A percentile compares a stretch with the other conserved stretches of the same genome.
phyloP scores from a whole-genome alignment of 92 coral and sea anemone genomes.

The Zoanthus sansibaricus region DNA sequence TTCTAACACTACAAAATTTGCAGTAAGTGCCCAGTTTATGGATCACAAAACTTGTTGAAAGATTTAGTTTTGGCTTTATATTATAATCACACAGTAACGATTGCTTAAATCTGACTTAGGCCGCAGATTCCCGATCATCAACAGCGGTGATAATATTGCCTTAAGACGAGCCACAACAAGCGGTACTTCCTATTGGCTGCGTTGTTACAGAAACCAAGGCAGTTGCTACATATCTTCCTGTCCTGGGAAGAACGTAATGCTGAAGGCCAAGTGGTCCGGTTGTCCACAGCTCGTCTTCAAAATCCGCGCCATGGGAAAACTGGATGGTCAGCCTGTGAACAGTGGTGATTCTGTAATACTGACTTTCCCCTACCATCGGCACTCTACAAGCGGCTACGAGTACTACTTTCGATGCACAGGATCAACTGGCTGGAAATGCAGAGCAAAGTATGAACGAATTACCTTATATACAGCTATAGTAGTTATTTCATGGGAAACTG shows the following conservation, averaged over 20 bases:
- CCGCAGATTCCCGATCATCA: conserved; percentile 59
- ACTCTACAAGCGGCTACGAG: conserved; percentile 2
- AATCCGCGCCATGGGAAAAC: conserved; percentile 71
- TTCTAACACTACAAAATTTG: no score
- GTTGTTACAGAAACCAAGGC: conserved; percentile 24
- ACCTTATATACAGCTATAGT: no score
- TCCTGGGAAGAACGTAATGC: conserved; percentile 49
- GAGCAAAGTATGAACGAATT: not conserved
- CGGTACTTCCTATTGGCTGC: conserved; percentile 65
- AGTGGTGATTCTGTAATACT: conserved; percentile 76
- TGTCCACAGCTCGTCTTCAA: conserved; percentile 40
- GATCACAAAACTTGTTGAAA: no score
- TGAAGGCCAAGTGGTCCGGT: conserved; percentile 65
- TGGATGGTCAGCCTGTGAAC: conserved; percentile 78
- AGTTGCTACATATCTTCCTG: conserved; percentile 52
- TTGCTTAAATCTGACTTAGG: not conserved
- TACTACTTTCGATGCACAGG: not conserved
- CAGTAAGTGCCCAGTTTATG: no score
- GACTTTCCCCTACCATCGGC: conserved; percentile 18
- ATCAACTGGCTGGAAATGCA: not conserved
- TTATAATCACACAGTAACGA: not conserved
- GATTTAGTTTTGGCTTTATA: no score
- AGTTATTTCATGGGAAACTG: no score
- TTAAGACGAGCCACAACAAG: conserved; percentile 58
- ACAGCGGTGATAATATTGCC: conserved; percentile 79